Evolutionary conservation across 2,113 vertebrate genomes (phyloP), one percentile per base, ranked within the genome.

Genomic region (Epinephelus moara): DNA sequence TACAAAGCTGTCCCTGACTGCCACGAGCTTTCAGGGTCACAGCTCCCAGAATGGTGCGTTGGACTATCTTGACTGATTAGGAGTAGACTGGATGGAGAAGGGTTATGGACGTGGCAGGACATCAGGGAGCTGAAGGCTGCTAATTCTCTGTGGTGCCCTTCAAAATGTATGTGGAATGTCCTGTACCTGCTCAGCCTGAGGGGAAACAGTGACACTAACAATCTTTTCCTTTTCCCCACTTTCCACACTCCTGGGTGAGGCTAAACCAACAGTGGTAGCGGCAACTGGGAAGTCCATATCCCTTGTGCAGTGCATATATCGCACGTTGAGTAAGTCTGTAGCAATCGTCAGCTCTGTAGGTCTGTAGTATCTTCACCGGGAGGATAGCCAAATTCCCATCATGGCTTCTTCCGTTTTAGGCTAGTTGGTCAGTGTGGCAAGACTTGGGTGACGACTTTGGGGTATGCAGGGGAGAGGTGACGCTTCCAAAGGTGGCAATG

Each of bases 61-160:
- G 30, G 59, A 53, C 14, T 56, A 14, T 57, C 75, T 68, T 42
- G 69, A 71, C 71, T 63, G 27, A 85, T 70, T 30, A 50, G 21
- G 40, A 37, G 77, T 49, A 56, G 64, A 74, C 55, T 45, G n/a
- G 25, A 61, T 76, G 69, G 57, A 82, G 27, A 23, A 23, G 52
- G 47, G 68, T 50, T 78, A 45, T 59, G 14, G 30, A 77, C 18
- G 64, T 33, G 66, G 18, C 13, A 64, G 37, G 45, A 47, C 69
- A 63, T 74, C 63, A 33, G 72, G 37, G 70, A 82, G 50, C 17
- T 72, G n/a, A 81, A 67, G 14, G 53, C 55, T 47, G 52, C 57
- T 75, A 52, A 79, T 80, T 71, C n/a, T 19, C 84, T 79, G 52
- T 21, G 49, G 49, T 70, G 49, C 21, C 69, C 81, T 88, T 85